Evolutionary conservation across 2,113 vertebrate species (phyloP), one percentile per base, ranked within the genome.

Genomic region (Daubentonia madagascariensis): DNA sequence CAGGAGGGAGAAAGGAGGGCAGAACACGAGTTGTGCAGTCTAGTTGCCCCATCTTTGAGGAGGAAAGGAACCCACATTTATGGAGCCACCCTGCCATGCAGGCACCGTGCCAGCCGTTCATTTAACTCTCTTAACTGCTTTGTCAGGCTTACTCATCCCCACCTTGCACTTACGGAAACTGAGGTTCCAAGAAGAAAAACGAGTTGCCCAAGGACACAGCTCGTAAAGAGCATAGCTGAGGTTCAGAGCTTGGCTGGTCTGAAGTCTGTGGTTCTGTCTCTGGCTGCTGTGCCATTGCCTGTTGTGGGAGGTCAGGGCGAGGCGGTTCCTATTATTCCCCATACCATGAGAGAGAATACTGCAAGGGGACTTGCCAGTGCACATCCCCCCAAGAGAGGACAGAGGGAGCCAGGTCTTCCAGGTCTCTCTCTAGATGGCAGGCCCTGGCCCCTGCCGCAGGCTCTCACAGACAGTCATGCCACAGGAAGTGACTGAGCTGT

Each of bases 251-350:
- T 0, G 1, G 22, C 84, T 28, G 37, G 16, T 40, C 65, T 45
- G 54, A 8, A 0, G 6, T 30, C 63, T 63, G 30, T 0, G 3
- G 37, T n/a, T 20, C 75, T 65, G 6, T 23, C n/a, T 65, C 18
- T 40, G n/a, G 32, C 61, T 6, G 1, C 23, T 6, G 1, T 6
- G 1, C 22, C 10, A 0, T 3, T 40, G 40, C 52, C n/a, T 40
- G 43, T 48, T 20, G 16, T 5, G 3, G 70, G 63, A 30, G 65
- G 40, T 30, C 48, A 13, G 23, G 52, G 35, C 43, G 22, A 11
- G 43, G 12, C 16, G 16, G 14, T 35, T 80, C 45, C 67, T 32
- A 0, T 22, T 6, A 11, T 30, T 32, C 28, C 13, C 40, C 32
- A 5, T 9, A 0, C 52, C 20, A 0, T 22, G 70, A 85, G 61